A percentile compares a stretch with the other conserved stretches of the same genome.
These are phyloP conservation scores for Chiroxiphia lanceolata DNA, from an alignment of 2,797 vertebrate genomes.

Conservation along the genomic window DNA sequence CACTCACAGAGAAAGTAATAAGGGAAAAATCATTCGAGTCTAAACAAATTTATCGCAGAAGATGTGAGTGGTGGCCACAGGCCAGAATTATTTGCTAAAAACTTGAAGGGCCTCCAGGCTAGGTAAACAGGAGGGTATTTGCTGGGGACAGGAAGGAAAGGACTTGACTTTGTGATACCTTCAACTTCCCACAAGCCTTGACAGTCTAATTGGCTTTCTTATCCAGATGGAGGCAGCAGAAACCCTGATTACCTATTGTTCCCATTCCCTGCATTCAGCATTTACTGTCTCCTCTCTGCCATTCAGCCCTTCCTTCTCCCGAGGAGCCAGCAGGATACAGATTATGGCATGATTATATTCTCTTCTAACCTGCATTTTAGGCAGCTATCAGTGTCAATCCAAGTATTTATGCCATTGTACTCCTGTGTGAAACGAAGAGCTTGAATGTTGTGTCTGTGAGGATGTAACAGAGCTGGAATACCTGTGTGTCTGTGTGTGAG, in stretches of 20 bases:
- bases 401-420: not conserved
- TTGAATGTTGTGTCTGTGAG: not conserved
- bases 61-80: not conserved
- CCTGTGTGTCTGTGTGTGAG: fast-evolving
- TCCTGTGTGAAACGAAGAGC: fast-evolving
- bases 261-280: not conserved
- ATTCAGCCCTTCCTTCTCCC: not conserved
- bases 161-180: not conserved
- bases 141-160: constrained; percentile 18
- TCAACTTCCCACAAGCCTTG: constrained; percentile 14
- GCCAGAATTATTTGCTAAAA: constrained; percentile 3
- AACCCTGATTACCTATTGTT: constrained; percentile 54
- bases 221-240: not conserved
- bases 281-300: not conserved
- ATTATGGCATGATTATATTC: not conserved
- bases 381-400: not conserved
- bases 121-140: constrained; percentile 13
- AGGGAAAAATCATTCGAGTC: not conserved
- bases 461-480: not conserved
- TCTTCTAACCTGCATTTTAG: not conserved
- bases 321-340: constrained; percentile 24
- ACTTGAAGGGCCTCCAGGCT: not conserved
- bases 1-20: not conserved
- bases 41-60: not conserved
- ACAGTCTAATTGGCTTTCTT: not conserved